A percentile compares a stretch with the other conserved stretches of the same genome.
phyloP scores from a whole-genome alignment of 2,113 vertebrate species.

The Callaeas wilsoni region DNA sequence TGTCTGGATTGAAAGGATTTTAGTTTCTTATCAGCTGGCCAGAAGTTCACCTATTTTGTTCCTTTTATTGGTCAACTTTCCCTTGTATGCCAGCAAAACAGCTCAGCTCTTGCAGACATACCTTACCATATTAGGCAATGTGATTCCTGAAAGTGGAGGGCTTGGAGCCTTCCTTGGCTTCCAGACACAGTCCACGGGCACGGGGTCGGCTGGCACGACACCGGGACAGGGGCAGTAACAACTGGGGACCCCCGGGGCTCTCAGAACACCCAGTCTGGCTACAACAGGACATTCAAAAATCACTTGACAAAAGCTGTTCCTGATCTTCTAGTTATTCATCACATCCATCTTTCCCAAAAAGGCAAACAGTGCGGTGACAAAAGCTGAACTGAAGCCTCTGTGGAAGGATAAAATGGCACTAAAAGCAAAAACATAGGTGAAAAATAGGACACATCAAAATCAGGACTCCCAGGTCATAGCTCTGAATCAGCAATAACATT shows the following conservation, averaged over 20 bases:
- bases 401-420: neutral
- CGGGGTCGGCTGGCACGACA: fast-evolving
- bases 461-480: neutral
- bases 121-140: conserved; percentile 81
- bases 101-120: conserved; percentile 55
- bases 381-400: neutral
- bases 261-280: neutral
- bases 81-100: neutral
- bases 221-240: neutral
- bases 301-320: neutral
- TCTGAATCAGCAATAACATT: neutral
- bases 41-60: conserved; percentile 3
- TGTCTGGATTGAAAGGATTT: neutral
- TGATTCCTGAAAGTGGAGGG: conserved; percentile 1
- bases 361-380: neutral
- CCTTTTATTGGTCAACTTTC: neutral
- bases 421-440: neutral
- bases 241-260: neutral
- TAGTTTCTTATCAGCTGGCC: neutral
- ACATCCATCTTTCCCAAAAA: neutral
- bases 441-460: neutral
- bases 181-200: conserved; percentile 3
- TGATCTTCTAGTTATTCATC: neutral
- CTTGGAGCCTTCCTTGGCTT: conserved; percentile 42
- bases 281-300: neutral